phyloP scores from a whole-genome alignment of 2,888 invertebrate genomes.

The Boloria selene region DNA sequence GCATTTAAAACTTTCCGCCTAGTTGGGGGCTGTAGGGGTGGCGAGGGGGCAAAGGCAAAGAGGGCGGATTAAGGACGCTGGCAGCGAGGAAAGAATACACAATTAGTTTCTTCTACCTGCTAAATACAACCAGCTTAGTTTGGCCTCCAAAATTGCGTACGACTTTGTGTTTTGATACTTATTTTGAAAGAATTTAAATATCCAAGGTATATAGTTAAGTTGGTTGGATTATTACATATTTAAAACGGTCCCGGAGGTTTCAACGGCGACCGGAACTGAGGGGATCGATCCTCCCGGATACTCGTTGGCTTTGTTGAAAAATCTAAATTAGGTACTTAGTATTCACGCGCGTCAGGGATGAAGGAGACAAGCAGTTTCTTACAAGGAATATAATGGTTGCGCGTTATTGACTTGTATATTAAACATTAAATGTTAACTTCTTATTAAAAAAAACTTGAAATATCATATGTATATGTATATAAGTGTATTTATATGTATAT shows the following conservation, averaged over 20 bases:
- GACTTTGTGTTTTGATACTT: conserved; percentile 38
- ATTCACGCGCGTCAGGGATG: conserved; percentile 57
- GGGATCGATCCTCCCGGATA: conserved; percentile 71
- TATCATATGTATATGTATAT: background rate
- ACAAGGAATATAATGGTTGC: conserved; percentile 26
- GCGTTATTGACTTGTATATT: conserved; percentile 26
- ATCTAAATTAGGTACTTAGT: conserved; percentile 77
- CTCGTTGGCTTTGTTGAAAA: conserved; percentile 74
- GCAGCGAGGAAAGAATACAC: conserved; percentile 82
- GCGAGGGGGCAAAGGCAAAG: conserved; percentile 51
- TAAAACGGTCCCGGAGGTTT: conserved; percentile 65
- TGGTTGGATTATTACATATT: conserved; percentile 72
- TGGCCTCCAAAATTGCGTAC: conserved; percentile 42
- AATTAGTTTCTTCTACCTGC: conserved; percentile 81
- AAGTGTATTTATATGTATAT: too few species aligned
- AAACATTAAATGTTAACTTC: conserved; percentile 6
- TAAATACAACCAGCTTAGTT: conserved; percentile 59
- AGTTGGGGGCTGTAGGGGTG: conserved; percentile 64
- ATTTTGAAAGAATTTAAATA: conserved; percentile 46
- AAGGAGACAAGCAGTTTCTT: conserved; percentile 22
- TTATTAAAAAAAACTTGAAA: background rate
- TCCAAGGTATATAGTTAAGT: conserved; percentile 50
- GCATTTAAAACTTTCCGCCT: conserved; percentile 76
- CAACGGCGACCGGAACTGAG: conserved; percentile 75
- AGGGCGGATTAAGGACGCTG: conserved; percentile 78